phyloP scores from a whole-genome alignment of 2,113 vertebrate species.

The Silurus asotus region DNA sequence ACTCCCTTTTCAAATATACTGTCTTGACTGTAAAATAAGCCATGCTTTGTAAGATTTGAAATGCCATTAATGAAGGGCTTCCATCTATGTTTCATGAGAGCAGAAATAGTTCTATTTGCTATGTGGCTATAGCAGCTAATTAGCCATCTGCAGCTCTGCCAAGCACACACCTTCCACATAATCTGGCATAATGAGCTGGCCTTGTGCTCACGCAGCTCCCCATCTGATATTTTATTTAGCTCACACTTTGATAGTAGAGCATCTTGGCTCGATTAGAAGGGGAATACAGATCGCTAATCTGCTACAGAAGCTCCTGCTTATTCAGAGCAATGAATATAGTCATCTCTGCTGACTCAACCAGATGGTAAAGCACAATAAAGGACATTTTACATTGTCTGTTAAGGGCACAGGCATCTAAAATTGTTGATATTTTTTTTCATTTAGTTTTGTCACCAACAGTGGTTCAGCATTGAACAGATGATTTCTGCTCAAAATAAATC shows the following conservation, averaged over 20 bases:
- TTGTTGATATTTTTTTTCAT: not conserved
- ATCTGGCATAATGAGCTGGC: constrained; percentile 10
- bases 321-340: not conserved
- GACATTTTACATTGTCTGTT: not conserved
- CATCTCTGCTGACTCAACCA: not conserved
- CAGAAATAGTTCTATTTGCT: not conserved
- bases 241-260: constrained; percentile 1
- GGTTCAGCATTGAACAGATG: not conserved
- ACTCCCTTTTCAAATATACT: not conserved
- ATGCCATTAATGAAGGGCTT: not conserved
- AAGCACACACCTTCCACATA: constrained; percentile 8
- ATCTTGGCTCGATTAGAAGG: constrained; percentile 4
- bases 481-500: not conserved
- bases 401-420: not conserved
- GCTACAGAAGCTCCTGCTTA: not conserved
- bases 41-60: not conserved
- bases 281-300: constrained; percentile 1
- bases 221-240: constrained; percentile 17
- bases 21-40: not conserved
- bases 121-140: not conserved
- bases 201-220: not conserved
- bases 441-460: not conserved
- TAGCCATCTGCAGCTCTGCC: constrained; percentile 15
- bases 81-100: not conserved
- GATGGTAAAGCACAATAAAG: not conserved